Conservation (phyloP, 2,888 invertebrate genomes). For the Andricus curvator region DNA sequence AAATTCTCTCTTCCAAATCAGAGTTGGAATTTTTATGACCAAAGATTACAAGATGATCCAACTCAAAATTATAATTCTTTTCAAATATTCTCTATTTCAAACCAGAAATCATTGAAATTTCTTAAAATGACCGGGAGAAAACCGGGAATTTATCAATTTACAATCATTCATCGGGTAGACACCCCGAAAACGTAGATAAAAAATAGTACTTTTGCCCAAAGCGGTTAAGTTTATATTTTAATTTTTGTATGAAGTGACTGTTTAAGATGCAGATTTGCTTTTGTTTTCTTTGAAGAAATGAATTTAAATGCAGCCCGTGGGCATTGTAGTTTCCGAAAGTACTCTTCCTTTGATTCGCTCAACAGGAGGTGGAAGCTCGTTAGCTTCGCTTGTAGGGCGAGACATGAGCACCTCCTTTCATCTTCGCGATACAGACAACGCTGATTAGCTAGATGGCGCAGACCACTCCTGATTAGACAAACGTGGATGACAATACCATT, state of each 20-base stretch:
- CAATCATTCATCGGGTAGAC: no score
- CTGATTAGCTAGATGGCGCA: constrained; percentile 15
- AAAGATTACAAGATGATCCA: no score
- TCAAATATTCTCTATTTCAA: no score
- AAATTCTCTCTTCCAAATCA: no score
- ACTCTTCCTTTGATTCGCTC: constrained; percentile 20
- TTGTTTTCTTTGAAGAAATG: neutral
- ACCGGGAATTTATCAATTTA: no score
- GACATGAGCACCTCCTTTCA: constrained; percentile 48
- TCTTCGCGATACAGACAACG: constrained; percentile 42
- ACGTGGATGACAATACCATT: neutral
- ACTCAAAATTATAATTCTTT: no score
- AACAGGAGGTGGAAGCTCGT: constrained; percentile 36
- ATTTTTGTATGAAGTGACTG: neutral
- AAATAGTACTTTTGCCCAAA: no score
- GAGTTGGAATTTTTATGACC: no score
- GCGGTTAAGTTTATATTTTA: no score
- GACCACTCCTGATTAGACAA: constrained; percentile 15
- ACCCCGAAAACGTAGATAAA: no score
- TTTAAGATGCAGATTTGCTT: neutral
- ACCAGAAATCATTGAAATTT: no score
- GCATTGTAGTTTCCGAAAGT: neutral
- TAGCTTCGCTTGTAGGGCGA: constrained; percentile 43
- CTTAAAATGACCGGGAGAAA: no score
- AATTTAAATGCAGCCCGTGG: neutral